Conservation (phyloP, 2,113 vertebrate species). For the Microcebus lehilahytsara region DNA sequence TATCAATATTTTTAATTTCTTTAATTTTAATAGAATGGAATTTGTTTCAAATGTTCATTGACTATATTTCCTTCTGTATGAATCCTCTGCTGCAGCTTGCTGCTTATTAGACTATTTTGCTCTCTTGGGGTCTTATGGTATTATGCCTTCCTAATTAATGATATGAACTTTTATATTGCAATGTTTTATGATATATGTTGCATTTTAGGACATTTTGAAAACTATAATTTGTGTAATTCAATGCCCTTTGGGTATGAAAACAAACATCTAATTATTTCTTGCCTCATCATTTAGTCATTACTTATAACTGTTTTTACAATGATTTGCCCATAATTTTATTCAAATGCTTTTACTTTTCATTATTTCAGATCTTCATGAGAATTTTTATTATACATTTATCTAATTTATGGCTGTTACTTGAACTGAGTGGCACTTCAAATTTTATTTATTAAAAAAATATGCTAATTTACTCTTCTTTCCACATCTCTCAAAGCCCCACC, state of each 20-base stretch:
- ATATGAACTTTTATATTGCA: not conserved
- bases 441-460: conserved; percentile 19
- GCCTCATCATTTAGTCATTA: conserved; percentile 26
- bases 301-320: not conserved
- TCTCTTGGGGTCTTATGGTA: not conserved
- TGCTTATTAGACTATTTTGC: not conserved
- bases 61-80: not conserved
- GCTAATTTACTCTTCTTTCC: not conserved
- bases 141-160: conserved; percentile 5
- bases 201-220: not conserved
- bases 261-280: conserved; percentile 5
- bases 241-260: not conserved
- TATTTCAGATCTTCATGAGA: not conserved
- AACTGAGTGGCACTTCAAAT: not conserved
- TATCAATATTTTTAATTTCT: not conserved
- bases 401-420: not conserved
- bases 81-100: not conserved
- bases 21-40: not conserved
- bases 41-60: not conserved
- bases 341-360: not conserved
- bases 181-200: not conserved
- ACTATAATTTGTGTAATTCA: not conserved
- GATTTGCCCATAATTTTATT: conserved; percentile 23
- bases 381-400: not conserved
- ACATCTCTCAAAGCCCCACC: not conserved